Evolutionary conservation across 1,140 invertebrate species (phyloP).

Genomic region (Heterodera schachtii): DNA sequence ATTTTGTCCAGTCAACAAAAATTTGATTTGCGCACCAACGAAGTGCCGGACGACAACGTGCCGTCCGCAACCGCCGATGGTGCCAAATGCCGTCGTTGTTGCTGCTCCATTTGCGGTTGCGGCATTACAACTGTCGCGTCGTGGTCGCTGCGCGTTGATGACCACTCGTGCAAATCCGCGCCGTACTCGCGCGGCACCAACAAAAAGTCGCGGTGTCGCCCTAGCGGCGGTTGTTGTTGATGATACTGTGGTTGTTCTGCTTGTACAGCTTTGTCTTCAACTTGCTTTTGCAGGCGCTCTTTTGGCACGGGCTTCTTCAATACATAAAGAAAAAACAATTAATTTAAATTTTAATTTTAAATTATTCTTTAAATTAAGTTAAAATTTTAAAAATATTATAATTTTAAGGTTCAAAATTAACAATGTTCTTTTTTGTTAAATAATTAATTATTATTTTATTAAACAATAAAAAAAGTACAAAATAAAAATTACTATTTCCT

Average conservation of each 20-base stretch:
- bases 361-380: neutral
- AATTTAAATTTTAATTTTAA: neutral
- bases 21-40: neutral
- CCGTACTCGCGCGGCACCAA: conserved; percentile 20
- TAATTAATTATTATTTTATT: too few relatives aligned
- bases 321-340: neutral
- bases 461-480: too few relatives aligned
- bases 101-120: neutral
- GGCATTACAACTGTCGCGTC: neutral
- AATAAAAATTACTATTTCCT: too few relatives aligned
- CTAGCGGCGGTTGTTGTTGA: neutral
- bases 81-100: neutral
- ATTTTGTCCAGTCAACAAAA: neutral
- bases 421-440: too few relatives aligned
- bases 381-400: too few relatives aligned
- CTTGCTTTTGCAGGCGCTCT: neutral
- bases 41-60: neutral
- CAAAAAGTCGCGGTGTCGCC: conserved; percentile 11
- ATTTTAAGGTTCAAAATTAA: too few relatives aligned
- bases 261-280: neutral
- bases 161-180: conserved; percentile 24
- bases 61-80: too few relatives aligned
- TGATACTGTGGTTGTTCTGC: neutral
- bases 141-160: neutral
- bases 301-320: neutral